Evolutionary conservation across 2,797 vertebrate species (phyloP).

Genomic region (Micrastur ruficollis): DNA sequence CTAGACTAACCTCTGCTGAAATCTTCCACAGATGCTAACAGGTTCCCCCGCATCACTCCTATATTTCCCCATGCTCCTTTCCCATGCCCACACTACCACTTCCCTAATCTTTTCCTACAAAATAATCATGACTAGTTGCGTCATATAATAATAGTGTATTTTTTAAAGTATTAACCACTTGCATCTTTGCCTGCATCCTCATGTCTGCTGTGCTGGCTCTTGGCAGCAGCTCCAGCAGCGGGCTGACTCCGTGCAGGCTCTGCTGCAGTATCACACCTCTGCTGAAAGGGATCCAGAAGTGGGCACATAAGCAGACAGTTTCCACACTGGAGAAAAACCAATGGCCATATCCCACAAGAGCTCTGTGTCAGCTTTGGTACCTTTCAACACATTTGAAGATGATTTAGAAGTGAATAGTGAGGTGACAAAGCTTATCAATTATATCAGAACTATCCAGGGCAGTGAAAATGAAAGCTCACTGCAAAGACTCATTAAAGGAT

Average conservation of each 20-base stretch:
- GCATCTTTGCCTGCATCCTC: background rate
- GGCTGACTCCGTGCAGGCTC: background rate
- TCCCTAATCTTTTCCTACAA: background rate
- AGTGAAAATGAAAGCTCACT: background rate
- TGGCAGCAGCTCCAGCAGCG: background rate
- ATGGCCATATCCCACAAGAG: background rate
- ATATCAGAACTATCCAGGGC: background rate
- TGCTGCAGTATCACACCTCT: background rate
- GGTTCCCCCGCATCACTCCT: background rate
- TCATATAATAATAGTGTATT: background rate
- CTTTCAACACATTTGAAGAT: background rate
- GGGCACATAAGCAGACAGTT: accelerated
- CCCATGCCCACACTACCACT: background rate
- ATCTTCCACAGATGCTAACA: background rate
- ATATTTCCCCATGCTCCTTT: background rate
- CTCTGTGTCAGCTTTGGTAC: background rate
- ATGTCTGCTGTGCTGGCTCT: background rate
- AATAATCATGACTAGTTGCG: background rate
- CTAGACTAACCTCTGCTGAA: background rate
- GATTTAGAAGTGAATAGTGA: background rate
- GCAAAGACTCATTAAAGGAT: background rate
- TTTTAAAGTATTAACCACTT: background rate
- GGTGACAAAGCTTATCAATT: background rate
- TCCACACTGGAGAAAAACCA: background rate
- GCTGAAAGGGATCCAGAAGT: background rate